Conservation (phyloP, 2,888 invertebrate species). For the Drepanosiphum platanoidis region DNA sequence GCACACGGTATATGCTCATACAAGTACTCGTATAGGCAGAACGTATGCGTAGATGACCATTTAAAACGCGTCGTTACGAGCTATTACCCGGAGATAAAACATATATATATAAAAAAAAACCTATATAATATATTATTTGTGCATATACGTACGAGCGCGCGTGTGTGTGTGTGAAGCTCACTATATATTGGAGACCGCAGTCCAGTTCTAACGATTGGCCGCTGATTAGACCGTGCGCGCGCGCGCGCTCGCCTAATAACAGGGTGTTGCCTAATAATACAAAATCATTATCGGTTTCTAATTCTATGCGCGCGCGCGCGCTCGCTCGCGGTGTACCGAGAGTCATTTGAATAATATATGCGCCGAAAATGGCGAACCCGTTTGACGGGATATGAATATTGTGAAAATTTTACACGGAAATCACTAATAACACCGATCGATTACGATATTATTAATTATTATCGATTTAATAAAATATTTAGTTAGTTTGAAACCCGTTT, state of each 20-base stretch:
- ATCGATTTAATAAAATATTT: slow-evolving; percentile 19
- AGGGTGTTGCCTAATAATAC: not conserved
- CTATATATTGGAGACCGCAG: not conserved
- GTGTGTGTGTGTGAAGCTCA: not conserved
- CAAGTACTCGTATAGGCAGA: not conserved
- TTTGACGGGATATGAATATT: slow-evolving; percentile 5
- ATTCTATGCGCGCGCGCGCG: not conserved
- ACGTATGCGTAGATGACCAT: not conserved
- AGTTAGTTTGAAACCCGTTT: slow-evolving; percentile 20
- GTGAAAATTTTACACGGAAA: slow-evolving; percentile 28
- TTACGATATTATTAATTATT: slow-evolving; percentile 26
- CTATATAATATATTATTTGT: slow-evolving; percentile 6
- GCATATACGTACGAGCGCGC: not conserved
- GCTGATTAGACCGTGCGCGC: slow-evolving; percentile 14
- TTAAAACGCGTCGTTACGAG: slow-evolving; percentile 17
- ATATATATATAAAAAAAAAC: no score
- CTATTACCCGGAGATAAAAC: slow-evolving; percentile 30
- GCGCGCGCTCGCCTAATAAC: slow-evolving; percentile 23
- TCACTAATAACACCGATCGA: slow-evolving; percentile 46
- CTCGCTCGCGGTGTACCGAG: not conserved
- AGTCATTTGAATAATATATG: slow-evolving; percentile 12
- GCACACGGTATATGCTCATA: no score
- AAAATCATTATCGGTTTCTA: slow-evolving; percentile 16
- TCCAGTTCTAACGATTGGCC: slow-evolving; percentile 1
- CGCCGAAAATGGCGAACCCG: slow-evolving; percentile 36